Evolutionary conservation across 2,113 vertebrate genomes (phyloP), one percentile per base, ranked within the genome.

Genomic region (Lucifuga dentata): DNA sequence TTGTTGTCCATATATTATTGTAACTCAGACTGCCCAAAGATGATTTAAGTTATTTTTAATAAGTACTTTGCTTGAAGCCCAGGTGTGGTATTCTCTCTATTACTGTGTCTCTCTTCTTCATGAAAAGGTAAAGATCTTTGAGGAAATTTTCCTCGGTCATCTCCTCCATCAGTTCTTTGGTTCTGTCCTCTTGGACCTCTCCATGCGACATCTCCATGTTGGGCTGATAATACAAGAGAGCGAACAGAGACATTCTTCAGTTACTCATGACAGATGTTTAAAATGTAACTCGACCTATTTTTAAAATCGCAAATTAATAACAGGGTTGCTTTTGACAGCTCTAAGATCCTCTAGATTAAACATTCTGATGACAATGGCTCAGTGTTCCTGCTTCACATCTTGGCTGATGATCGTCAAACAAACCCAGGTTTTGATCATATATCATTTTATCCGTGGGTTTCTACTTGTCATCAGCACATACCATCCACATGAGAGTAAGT

Each of bases 51-150:
- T 29, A 29, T 20, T 39, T 9, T 23, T 2, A 23, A n/a, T 19
- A 71, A 66, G 40, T 80, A 94, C 93, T 92, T 79, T 93, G 92
- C 74, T 92, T 94, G 73, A 94, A 94, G 68, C 93, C 93, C 23
- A 94, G 89, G 53, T 94, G 90, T 29, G 93, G 93, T 56, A 94
- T 92, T 43, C 92, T 90, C 77, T 94, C 92, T 12, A 94, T 92
- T 0, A 92, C 88, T 0, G 89, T 91, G 6, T 91, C 88, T 82
- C 86, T 87, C 40, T 87, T 92, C 76, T 88, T 93, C 93, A 94
- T 94, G 57, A 88, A 91, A n/a, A 77, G 9, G 76, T 93, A 90
- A 13, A 94, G 88, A 1, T 91, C 81, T 58, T 90, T 92, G 0
- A 93, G 87, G 39, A 94, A 94, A 0, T 55, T 51, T 12, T 92